Conservation (phyloP, 2,888 invertebrate genomes). For the Julus scanicus region DNA sequence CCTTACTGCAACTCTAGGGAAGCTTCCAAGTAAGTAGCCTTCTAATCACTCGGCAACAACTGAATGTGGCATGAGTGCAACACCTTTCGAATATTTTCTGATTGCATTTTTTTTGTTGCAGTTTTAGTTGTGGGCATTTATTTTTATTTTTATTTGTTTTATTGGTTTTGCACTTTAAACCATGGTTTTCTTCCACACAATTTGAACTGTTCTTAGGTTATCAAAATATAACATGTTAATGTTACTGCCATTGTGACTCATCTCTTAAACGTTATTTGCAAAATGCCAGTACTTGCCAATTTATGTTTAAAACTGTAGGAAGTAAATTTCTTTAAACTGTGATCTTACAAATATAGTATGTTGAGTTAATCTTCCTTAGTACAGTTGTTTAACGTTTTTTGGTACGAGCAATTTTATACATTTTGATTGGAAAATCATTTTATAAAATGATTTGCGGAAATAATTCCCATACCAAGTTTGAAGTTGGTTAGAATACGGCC, state of each 20-base stretch:
- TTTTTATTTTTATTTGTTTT: not conserved
- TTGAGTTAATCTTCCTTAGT: too few relatives aligned
- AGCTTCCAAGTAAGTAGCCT: slow-evolving; percentile 58
- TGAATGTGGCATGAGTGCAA: slow-evolving; percentile 36
- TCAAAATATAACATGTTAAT: not conserved
- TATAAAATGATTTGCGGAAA: not conserved
- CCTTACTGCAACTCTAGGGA: slow-evolving; percentile 56
- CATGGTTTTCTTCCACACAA: not conserved
- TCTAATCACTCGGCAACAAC: slow-evolving; percentile 37
- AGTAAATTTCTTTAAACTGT: not conserved
- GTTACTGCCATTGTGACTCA: not conserved
- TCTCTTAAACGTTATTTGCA: not conserved
- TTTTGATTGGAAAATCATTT: not conserved
- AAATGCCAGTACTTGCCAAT: not conserved
- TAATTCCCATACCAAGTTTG: too few relatives aligned
- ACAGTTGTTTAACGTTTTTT: too few relatives aligned
- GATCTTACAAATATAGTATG: not conserved
- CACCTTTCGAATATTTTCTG: not conserved
- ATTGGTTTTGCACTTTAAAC: not conserved
- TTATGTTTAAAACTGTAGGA: too few relatives aligned
- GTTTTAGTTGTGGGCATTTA: slow-evolving; percentile 22
- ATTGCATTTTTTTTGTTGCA: slow-evolving; percentile 11
- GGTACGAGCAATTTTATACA: not conserved
- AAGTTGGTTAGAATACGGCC: too few relatives aligned
- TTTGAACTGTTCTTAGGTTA: not conserved